Evolutionary conservation across 2,888 invertebrate species (phyloP), one percentile per base, ranked within the genome.

Genomic region (Cryptus viduatorius): DNA sequence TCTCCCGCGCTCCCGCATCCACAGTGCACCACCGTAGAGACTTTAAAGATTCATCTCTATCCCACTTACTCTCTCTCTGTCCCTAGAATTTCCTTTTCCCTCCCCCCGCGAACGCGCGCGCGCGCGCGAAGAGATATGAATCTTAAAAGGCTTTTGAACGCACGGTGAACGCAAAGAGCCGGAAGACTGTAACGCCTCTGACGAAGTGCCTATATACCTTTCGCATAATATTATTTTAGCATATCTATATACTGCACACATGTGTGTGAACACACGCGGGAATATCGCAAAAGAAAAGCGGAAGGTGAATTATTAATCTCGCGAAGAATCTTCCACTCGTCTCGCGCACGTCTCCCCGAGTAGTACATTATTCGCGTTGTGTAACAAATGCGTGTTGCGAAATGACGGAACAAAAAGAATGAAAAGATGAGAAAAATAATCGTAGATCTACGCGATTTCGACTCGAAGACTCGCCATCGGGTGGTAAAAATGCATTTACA

Each of bases 121-220:
- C 37, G 37, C 61, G 50, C 69, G 44, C 31, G 29, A n/a, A 16
- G 75, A 84, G 84, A 84, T 84, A 84, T 61, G 84, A 80, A 84
- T 84, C 84, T 84, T 82, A 79, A 82, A 82, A 84, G 84, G 84
- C 81, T 82, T 37, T 37, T 46, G 84, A 84, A 75, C 81, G 79
- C 78, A 81, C 81, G 78, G 78, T 79, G 81, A 84, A 71, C 81
- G 78, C 84, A 64, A 79, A 84, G 84, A 84, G 84, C 84, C 84
- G 84, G 81, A 84, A 84, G 84, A 78, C 84, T 72, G 79, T 81
- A 82, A 84, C 84, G 84, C 84, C 81, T 84, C 81, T 82, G 79
- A 84, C 84, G 56, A 78, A 76, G 78, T 82, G 65, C 59, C n/a
- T 73, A 29, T 64, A 65, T 29, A 71, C 29, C 67, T 67, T 78